Evolutionary conservation across 2,797 vertebrate genomes (phyloP), one percentile per base, ranked within the genome.

Genomic region (Sylvia borin): DNA sequence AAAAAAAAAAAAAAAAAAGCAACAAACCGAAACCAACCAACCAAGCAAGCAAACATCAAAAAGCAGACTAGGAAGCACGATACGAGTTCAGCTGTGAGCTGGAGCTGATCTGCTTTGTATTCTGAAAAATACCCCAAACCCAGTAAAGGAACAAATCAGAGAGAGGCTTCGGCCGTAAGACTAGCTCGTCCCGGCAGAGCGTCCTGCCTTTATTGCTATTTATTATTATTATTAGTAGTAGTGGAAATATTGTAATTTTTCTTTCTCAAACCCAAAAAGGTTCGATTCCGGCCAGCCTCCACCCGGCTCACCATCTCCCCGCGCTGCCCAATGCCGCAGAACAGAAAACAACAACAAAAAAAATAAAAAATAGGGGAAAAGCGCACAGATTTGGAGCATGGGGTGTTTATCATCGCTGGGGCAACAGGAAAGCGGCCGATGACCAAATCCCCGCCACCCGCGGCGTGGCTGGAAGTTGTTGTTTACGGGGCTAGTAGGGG

Each of bases 401-500:
- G 22, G 16, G 3, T 8, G 20, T 68, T 71, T 51, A 80, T 90
- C 47, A 51, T 38, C 11, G 17, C 38, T 27, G 47, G 51, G n/a
- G 2, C 16, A 25, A 51, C 6, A 53, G 31, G 10, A 47, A 31
- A 75, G 48, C 29, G 32, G 68, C 48, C 15, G 15, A 22, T 25
- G 53, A n/a, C 24, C 67, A 19, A 47, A 25, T 5, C 71, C 27
- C 31, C 50, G 10, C 42, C 80, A 48, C 34, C 51, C 66, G 66
- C 5, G 51, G 55, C 31, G 86, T 66, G 62, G 91, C 53, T 82
- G 93, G 87, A 92, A 95, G 80, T 96, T 96, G 96, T 96, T 97
- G 96, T 95, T 96, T 67, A 77, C n/a, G 58, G 88, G 81, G 90
- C 80, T 70, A 34, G 85, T 21, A 32, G 27, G 53, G 81, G 43